These are phyloP conservation scores for Brachynemurus nebulosus DNA, from an alignment of 2,888 invertebrate species.

Conservation along the genomic window DNA sequence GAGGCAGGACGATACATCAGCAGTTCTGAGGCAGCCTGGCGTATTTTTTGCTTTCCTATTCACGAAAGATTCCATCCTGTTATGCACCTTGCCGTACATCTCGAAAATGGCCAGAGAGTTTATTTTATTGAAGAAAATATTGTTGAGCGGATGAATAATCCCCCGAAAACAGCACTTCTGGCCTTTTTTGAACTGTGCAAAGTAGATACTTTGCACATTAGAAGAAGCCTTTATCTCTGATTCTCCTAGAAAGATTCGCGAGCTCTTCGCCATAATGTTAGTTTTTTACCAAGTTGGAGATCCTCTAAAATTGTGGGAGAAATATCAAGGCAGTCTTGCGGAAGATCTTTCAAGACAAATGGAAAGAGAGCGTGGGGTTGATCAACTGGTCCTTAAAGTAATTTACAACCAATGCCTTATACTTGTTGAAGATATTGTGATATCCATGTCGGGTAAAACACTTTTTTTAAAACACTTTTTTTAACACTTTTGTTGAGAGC, in stretches of 20 bases:
- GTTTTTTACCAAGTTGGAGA: constrained; percentile 14
- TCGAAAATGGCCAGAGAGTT: constrained; percentile 16
- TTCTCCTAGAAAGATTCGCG: constrained; percentile 15
- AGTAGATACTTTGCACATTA: constrained; percentile 14
- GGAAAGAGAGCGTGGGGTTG: background rate
- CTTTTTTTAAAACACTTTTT: too few relatives aligned
- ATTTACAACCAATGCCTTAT: constrained; percentile 16
- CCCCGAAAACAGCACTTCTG: constrained; percentile 15
- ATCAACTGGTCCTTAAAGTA: constrained; percentile 8
- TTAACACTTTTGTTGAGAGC: too few relatives aligned
- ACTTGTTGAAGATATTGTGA: constrained; percentile 13
- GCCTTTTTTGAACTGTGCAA: constrained; percentile 17
- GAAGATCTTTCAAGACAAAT: constrained; percentile 18
- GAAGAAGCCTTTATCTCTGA: constrained; percentile 19
- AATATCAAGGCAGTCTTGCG: constrained; percentile 17
- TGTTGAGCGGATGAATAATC: constrained; percentile 6
- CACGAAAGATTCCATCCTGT: constrained; percentile 17
- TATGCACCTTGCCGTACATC: constrained; percentile 17
- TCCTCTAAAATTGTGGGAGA: constrained; percentile 18
- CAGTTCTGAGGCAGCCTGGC: constrained; percentile 19
- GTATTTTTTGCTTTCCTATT: constrained; percentile 19
- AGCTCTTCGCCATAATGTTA: constrained; percentile 18
- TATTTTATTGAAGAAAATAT: constrained; percentile 14
- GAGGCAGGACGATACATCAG: constrained; percentile 16
- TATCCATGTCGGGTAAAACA: constrained; percentile 14